These are phyloP conservation scores for Melipona quadrifasciata DNA, from an alignment of 1,140 invertebrate species.

Conservation along the genomic window DNA sequence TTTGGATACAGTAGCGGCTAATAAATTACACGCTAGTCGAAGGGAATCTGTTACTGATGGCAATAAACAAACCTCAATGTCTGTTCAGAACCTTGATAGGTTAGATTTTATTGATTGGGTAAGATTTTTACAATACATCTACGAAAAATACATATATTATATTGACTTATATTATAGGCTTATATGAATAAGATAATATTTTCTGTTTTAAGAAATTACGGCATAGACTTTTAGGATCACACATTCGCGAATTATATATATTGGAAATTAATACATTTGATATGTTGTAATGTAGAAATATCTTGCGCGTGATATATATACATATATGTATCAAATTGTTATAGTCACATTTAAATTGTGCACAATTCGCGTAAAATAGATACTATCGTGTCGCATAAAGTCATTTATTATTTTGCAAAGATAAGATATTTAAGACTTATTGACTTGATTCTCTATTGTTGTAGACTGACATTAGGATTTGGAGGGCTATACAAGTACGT, in stretches of 20 bases:
- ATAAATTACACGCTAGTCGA: slow-evolving; percentile 73
- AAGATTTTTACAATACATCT: slow-evolving; percentile 74
- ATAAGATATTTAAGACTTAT: slow-evolving; percentile 52
- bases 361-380: slow-evolving; percentile 1
- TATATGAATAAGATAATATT: neutral
- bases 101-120: slow-evolving; percentile 94
- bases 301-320: neutral
- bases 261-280: neutral
- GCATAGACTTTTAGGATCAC: neutral
- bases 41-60: slow-evolving; percentile 41
- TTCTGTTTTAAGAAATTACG: neutral
- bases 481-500: slow-evolving; percentile 89
- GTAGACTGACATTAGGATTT: slow-evolving; percentile 88
- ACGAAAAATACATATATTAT: slow-evolving; percentile 33
- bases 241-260: no score
- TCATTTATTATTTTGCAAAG: slow-evolving; percentile 49
- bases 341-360: neutral
- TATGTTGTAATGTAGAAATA: neutral
- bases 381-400: slow-evolving; percentile 24
- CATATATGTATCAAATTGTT: neutral
- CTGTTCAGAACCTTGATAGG: slow-evolving; percentile 87
- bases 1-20: slow-evolving; percentile 88
- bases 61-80: slow-evolving; percentile 81
- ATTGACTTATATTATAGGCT: slow-evolving; percentile 2
- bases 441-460: slow-evolving; percentile 66